Base-by-base conservation (phyloP, 2,113 vertebrate species). In the Sceloporus undulatus region DNA sequence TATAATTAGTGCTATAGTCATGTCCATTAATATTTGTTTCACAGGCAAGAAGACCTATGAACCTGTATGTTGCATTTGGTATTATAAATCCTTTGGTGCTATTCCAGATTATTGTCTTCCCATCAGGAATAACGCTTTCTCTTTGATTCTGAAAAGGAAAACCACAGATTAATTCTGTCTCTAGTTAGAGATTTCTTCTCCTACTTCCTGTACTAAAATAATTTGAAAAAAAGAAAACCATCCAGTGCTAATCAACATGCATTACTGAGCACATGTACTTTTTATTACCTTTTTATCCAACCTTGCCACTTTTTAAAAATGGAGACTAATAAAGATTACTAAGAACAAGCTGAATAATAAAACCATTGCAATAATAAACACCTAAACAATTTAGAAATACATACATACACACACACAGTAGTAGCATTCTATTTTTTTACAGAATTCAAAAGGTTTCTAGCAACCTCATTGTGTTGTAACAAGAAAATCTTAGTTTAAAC, bases 51-150 rank as follows among this genome's bases (percentile, higher is more conserved):
- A 98, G 96, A 38, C 98, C 98, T 19, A 98, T 97, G 95, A 98
- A 97, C 90, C 68, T 96, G 85, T 96, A 97, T 0, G 97, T 98
- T 85, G 98, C 98, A 13, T 95, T 96, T 65, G 96, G 95, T 94
- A 99, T 98, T 81, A 96, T 97, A 95, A 99, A 99, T 66, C 99
- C 99, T 86, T 91, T 97, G 84, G 81, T 98, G 90, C 96, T 98
- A 94, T 98, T 97, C 99, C 99, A 99, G n/a, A 96, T 95, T 81
- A 99, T 96, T 94, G 97, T 98, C 91, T 95, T 97, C 56, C 97
- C 97, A 88, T 98, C 98, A 38, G 97, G 96, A 91, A 88, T 87
- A 54, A 98, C 48, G 52, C 88, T 95, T 29, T 88, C 94, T 75
- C 18, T 27, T 85, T 97, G 97, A 94, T 96, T 97, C 98, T 99